phyloP scores from a whole-genome alignment of 2,888 invertebrate genomes.

The Chloroclystis v-ata region DNA sequence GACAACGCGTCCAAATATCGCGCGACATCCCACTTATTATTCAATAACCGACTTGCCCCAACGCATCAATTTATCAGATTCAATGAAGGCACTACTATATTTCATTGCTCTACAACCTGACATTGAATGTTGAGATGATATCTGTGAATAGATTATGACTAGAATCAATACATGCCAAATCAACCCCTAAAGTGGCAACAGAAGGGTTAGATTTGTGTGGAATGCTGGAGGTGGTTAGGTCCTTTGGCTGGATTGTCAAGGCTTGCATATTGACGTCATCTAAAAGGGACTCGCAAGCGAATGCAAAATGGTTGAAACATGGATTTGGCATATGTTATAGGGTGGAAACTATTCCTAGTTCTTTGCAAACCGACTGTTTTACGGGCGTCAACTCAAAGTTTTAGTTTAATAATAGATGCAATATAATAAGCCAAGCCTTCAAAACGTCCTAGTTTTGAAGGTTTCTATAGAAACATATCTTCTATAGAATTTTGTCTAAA shows the following conservation, averaged over 20 bases:
- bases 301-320: slow-evolving; percentile 76
- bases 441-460: too few relatives aligned
- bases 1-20: slow-evolving; percentile 32
- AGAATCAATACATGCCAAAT: background rate
- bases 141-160: slow-evolving; percentile 42
- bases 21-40: slow-evolving; percentile 68
- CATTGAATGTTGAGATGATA: slow-evolving; percentile 48
- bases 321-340: slow-evolving; percentile 78
- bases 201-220: slow-evolving; percentile 14
- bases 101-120: slow-evolving; percentile 66
- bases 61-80: slow-evolving; percentile 74
- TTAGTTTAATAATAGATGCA: too few relatives aligned
- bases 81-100: slow-evolving; percentile 77
- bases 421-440: too few relatives aligned
- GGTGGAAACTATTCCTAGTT: slow-evolving; percentile 57
- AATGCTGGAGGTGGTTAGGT: slow-evolving; percentile 23
- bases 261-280: slow-evolving; percentile 75
- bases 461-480: too few relatives aligned
- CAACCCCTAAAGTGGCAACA: slow-evolving; percentile 16
- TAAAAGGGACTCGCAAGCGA: slow-evolving; percentile 72
- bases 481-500: too few relatives aligned
- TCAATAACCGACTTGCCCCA: slow-evolving; percentile 68
- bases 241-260: slow-evolving; percentile 33
- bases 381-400: background rate
- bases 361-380: slow-evolving; percentile 42